Evolutionary conservation across 2,888 invertebrate genomes (phyloP).

Genomic region (Rhingia campestris): DNA sequence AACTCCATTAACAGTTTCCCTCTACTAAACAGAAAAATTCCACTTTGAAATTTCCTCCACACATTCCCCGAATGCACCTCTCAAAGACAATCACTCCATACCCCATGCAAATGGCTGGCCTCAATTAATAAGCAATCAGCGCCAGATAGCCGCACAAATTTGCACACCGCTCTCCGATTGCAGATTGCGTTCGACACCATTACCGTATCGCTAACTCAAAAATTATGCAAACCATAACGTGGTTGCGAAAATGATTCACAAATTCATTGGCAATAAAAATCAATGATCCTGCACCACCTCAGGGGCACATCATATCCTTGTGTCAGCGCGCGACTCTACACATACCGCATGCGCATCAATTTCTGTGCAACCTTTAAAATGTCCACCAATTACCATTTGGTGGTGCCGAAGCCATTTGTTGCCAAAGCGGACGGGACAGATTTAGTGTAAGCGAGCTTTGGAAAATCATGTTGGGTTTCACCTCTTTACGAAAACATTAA

Average conservation of each 20-base stretch:
- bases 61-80: too few species aligned
- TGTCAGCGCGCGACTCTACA: not conserved
- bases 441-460: conserved; percentile 44
- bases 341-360: conserved; percentile 33
- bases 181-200: conserved; percentile 15
- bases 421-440: conserved; percentile 25
- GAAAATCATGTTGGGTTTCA: conserved; percentile 62
- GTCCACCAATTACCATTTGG: conserved; percentile 70
- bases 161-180: not conserved
- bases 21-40: too few species aligned
- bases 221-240: conserved; percentile 65
- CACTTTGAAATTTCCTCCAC: too few species aligned
- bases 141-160: conserved; percentile 18
- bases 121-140: conserved; percentile 66
- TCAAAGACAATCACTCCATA: too few species aligned
- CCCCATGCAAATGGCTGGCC: conserved; percentile 3
- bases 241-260: conserved; percentile 63
- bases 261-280: conserved; percentile 71
- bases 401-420: conserved; percentile 55
- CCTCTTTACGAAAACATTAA: conserved; percentile 59
- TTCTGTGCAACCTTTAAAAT: conserved; percentile 57
- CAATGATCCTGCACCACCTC: conserved; percentile 64
- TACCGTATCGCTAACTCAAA: conserved; percentile 48
- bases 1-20: too few species aligned
- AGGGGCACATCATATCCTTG: conserved; percentile 6